Percentiles rank a stretch among this genome's conserved stretches.
Evolutionary conservation across 2,113 vertebrate species (phyloP).

Genomic region (Nesospiza acunhae): DNA sequence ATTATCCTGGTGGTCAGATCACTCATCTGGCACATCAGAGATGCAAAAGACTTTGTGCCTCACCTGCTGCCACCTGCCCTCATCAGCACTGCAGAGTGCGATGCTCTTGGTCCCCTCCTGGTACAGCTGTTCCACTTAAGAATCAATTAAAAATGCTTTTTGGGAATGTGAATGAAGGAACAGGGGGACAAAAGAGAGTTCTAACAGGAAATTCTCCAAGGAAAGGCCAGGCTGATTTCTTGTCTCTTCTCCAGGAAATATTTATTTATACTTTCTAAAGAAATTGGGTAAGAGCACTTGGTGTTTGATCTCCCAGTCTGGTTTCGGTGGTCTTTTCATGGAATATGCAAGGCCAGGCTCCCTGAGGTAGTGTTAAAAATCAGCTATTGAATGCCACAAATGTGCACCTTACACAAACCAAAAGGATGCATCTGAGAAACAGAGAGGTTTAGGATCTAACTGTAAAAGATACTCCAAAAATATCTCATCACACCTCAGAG

Average conservation of each 20-base stretch:
- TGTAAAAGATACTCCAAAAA: background rate
- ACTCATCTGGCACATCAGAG: background rate
- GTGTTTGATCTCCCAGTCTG: background rate
- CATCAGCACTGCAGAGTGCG: background rate
- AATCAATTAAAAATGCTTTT: background rate
- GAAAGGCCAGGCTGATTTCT: background rate
- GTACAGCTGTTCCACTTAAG: background rate
- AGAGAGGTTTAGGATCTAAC: background rate
- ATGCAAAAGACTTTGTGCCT: background rate
- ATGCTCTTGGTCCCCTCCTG: background rate
- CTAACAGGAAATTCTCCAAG: background rate
- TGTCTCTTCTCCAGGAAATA: background rate
- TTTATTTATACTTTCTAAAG: background rate
- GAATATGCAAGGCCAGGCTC: background rate
- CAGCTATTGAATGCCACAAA: background rate
- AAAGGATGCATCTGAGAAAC: background rate
- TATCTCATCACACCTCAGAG: background rate
- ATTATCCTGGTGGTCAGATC: no score
- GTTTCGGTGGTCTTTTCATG: background rate
- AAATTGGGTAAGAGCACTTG: background rate
- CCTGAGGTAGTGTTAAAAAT: background rate
- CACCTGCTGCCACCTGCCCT: background rate
- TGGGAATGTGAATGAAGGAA: background rate
- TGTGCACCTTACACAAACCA: background rate
- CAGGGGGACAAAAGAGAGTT: background rate